Evolutionary conservation across 1,140 invertebrate species (phyloP).

Genomic region (Frieseomelitta varia): DNA sequence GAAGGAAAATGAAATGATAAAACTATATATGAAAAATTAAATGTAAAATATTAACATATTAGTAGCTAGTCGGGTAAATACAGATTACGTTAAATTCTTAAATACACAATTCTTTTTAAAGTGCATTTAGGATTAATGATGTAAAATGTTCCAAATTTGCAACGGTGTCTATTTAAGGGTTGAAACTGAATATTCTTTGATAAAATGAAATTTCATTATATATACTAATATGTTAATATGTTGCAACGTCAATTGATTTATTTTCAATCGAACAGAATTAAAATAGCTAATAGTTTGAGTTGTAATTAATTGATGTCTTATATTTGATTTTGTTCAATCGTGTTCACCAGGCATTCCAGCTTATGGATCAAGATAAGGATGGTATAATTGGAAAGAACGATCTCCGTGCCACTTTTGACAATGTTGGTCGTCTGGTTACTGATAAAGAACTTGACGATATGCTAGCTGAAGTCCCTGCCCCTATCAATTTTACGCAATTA

Average conservation of each 20-base stretch:
- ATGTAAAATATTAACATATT: neutral
- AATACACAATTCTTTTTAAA: too few species aligned
- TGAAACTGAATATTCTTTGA: too few species aligned
- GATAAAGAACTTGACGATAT: conserved; percentile 96
- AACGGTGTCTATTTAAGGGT: too few species aligned
- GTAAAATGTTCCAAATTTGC: too few species aligned
- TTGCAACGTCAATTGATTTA: neutral
- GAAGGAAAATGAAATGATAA: neutral
- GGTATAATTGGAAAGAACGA: conserved; percentile 98
- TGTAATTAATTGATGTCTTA: neutral
- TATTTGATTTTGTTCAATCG: neutral
- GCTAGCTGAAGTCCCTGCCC: conserved; percentile 94
- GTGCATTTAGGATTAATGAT: too few species aligned
- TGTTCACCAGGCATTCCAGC: conserved; percentile 91
- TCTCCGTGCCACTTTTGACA: conserved; percentile 97
- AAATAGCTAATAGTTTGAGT: neutral
- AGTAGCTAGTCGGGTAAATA: too few species aligned
- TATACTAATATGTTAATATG: too few species aligned
- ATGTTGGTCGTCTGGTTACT: conserved; percentile 93
- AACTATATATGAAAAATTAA: neutral
- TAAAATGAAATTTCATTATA: too few species aligned
- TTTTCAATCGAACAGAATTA: neutral
- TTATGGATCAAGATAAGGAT: conserved; percentile 99
- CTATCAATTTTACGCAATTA: conserved; percentile 97
- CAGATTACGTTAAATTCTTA: too few species aligned